These are phyloP conservation scores for Mormoops blainvillei DNA, from an alignment of 2,113 vertebrate species.

Conservation along the genomic window DNA sequence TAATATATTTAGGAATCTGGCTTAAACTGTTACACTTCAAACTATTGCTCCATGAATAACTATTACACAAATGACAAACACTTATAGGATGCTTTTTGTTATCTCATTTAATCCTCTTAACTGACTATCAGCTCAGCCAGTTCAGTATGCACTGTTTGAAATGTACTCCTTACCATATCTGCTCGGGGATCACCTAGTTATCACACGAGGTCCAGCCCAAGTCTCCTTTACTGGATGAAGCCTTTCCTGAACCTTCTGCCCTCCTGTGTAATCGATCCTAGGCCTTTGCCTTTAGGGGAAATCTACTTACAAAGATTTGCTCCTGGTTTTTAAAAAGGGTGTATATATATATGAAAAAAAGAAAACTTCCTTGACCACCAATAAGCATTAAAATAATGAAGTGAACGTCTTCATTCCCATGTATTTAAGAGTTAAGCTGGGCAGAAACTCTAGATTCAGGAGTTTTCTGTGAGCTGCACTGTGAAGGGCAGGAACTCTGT, in stretches of 20 bases:
- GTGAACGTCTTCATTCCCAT: not conserved
- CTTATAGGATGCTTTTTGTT: not conserved
- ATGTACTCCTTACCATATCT: rapidly evolving
- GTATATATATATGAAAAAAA: not conserved
- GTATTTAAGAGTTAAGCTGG: not conserved
- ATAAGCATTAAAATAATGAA: not conserved
- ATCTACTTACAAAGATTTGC: not conserved
- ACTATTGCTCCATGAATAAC: not conserved
- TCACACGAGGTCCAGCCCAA: not conserved
- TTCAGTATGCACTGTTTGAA: not conserved
- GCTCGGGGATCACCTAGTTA: not conserved
- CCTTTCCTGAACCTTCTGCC: not conserved
- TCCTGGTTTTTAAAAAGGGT: not conserved
- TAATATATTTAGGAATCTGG: not conserved
- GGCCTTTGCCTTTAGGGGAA: not conserved
- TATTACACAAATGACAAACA: not conserved
- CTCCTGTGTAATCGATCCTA: not conserved
- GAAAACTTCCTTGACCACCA: not conserved
- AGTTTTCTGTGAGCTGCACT: not conserved
- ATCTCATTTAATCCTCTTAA: not conserved
- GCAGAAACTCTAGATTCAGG: not conserved
- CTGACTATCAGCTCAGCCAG: not conserved
- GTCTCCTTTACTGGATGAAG: not conserved
- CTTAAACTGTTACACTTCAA: not conserved
- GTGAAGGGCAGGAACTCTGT: not conserved